A percentile compares a stretch with the other conserved stretches of the same genome.
phyloP scores from a whole-genome alignment of 2,113 vertebrate species.

The Grantiella picta region DNA sequence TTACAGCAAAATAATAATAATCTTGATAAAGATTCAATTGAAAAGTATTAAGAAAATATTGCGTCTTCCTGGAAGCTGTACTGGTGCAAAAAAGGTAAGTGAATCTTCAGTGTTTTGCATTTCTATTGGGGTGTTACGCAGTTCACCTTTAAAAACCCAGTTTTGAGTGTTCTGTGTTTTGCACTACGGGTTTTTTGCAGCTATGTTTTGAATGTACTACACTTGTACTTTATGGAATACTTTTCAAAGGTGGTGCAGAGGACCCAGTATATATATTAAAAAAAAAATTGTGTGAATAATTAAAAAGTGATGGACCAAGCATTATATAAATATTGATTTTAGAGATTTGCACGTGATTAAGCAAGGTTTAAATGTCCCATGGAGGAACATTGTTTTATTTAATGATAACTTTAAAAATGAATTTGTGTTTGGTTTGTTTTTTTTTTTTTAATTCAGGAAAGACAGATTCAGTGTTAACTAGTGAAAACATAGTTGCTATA shows the following conservation, averaged over 20 bases:
- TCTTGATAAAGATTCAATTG: background rate
- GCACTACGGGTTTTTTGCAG: background rate
- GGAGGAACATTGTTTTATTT: background rate
- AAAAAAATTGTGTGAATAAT: background rate
- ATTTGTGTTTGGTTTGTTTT: accelerated
- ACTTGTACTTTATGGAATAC: background rate
- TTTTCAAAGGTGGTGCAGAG: background rate
- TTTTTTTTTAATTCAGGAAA: background rate
- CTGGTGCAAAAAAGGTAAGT: background rate
- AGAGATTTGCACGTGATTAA: background rate
- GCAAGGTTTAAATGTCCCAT: background rate
- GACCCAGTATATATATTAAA: background rate
- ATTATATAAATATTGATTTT: background rate
- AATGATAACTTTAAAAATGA: background rate
- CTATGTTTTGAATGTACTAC: background rate
- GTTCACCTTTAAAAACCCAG: background rate
- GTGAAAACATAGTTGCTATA: background rate
- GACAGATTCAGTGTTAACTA: background rate
- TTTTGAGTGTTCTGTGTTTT: background rate
- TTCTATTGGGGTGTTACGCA: background rate
- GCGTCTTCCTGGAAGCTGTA: background rate
- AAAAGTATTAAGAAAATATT: background rate
- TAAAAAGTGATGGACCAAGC: background rate
- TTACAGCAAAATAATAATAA: background rate
- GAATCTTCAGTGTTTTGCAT: background rate